Conservation (phyloP, 1,140 invertebrate genomes). For the Atta cephalotes region DNA sequence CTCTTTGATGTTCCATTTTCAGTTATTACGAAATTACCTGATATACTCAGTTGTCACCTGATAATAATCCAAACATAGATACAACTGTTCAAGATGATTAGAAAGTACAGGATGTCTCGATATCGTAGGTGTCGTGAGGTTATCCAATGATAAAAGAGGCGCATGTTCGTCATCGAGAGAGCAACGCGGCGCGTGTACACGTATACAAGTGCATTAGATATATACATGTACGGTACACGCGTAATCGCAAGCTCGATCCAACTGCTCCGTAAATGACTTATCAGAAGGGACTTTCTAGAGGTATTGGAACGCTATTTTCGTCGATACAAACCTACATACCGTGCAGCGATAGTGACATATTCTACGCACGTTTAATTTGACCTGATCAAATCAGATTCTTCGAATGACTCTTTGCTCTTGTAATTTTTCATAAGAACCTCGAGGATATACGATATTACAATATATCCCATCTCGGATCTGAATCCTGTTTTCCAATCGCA, state of each 20-base stretch:
- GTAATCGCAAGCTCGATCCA: not conserved
- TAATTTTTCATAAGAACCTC: not conserved
- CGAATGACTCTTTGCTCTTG: not conserved
- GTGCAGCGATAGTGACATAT: not conserved
- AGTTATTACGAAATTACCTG: not conserved
- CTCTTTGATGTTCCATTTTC: not conserved
- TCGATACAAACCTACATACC: slow-evolving; percentile 61
- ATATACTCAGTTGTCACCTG: not conserved
- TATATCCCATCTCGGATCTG: no score
- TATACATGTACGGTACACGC: not conserved
- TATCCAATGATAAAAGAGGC: slow-evolving; percentile 39
- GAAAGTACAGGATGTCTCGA: not conserved
- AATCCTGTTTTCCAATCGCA: not conserved
- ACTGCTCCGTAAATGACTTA: slow-evolving; percentile 56
- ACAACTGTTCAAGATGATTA: not conserved
- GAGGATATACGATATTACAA: not conserved
- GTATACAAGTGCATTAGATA: not conserved
- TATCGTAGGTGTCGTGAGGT: slow-evolving; percentile 32
- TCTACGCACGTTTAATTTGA: slow-evolving; percentile 66
- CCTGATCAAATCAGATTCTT: slow-evolving; percentile 69
- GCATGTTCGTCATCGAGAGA: not conserved
- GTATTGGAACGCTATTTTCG: slow-evolving; percentile 85
- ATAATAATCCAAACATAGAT: not conserved
- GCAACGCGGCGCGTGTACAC: no score
- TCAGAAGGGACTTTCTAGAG: slow-evolving; percentile 73